Evolutionary conservation across 2,888 invertebrate species (phyloP).

Genomic region (Perizoma flavofasciatum): DNA sequence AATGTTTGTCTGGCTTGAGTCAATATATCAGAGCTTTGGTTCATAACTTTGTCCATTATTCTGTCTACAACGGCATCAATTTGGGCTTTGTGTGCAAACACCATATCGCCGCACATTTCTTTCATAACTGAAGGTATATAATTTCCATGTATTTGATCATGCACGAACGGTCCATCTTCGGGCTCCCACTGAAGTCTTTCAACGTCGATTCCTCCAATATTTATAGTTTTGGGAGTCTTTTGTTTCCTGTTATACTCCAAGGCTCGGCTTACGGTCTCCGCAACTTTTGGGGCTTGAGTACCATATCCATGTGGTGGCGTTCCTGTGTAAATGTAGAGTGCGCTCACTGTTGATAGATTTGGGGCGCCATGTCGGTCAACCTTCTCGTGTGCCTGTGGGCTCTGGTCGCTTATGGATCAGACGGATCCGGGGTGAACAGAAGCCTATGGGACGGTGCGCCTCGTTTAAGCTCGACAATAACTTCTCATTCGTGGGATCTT

Average conservation of each 20-base stretch:
- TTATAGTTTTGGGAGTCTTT: neutral
- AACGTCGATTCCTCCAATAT: neutral
- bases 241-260: slow-evolving; percentile 5
- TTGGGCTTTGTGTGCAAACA: neutral
- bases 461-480: too few relatives aligned
- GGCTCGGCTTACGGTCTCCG: slow-evolving; percentile 12
- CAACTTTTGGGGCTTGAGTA: slow-evolving; percentile 15
- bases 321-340: slow-evolving; percentile 3
- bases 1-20: slow-evolving; percentile 22
- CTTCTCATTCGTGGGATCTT: too few relatives aligned
- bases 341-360: neutral
- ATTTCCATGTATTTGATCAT: neutral
- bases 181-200: neutral
- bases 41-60: slow-evolving; percentile 7
- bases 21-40: slow-evolving; percentile 18
- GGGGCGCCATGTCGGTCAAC: too few relatives aligned
- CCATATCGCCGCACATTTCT: neutral
- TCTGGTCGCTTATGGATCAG: too few relatives aligned
- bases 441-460: too few relatives aligned
- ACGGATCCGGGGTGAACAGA: too few relatives aligned
- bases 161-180: neutral
- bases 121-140: neutral
- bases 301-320: slow-evolving; percentile 19
- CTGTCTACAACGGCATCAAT: neutral
- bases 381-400: too few relatives aligned